Conservation (phyloP, 2,113 vertebrate genomes). For the Propithecus coquereli region DNA sequence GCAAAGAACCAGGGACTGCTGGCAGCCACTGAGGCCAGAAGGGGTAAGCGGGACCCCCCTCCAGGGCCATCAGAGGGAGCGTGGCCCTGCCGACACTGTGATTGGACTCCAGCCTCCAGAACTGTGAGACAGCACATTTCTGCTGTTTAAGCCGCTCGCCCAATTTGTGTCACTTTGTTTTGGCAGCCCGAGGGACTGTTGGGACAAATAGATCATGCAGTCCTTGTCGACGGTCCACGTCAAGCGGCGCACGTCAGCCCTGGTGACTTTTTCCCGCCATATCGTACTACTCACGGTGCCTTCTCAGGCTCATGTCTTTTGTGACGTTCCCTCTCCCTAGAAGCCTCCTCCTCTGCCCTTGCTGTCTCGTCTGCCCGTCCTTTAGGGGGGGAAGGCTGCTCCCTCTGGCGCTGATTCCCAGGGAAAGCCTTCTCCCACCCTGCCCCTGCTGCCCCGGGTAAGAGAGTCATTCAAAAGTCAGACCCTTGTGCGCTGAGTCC, state of each 20-base stretch:
- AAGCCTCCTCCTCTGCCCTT: not conserved
- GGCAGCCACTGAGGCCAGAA: too few relatives aligned
- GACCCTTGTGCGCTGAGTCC: too few relatives aligned
- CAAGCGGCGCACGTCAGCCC: rapidly evolving
- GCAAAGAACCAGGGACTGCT: not conserved
- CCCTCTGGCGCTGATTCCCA: not conserved
- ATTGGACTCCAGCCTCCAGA: not conserved
- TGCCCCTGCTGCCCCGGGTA: rapidly evolving
- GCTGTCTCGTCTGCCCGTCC: too few relatives aligned
- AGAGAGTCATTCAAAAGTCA: not conserved
- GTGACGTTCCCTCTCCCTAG: rapidly evolving
- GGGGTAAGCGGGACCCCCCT: not conserved
- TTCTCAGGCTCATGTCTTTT: not conserved
- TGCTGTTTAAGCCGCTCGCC: not conserved
- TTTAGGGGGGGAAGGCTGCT: too few relatives aligned
- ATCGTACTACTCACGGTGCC: not conserved
- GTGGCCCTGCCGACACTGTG: not conserved
- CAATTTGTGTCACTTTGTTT: not conserved
- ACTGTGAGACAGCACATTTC: not conserved
- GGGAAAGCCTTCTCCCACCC: too few relatives aligned
- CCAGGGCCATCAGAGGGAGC: not conserved
- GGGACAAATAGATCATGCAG: rapidly evolving
- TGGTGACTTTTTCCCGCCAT: not conserved
- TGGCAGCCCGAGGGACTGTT: not conserved
- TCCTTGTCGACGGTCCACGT: rapidly evolving